Evolutionary conservation across 2,797 vertebrate species (phyloP).

Genomic region (Gymnoscopelus braueri): DNA sequence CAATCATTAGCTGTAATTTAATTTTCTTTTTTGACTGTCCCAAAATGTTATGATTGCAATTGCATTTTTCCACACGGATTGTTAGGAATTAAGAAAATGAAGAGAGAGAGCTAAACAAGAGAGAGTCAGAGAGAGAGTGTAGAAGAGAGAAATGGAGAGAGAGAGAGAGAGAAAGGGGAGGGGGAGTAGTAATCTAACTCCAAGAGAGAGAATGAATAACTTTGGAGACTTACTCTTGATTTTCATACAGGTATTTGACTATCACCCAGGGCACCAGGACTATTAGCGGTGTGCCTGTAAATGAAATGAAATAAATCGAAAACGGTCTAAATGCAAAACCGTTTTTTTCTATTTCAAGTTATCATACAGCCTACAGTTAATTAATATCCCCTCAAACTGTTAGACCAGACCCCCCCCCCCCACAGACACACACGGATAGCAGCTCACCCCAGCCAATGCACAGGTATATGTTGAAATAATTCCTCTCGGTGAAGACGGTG

Average conservation of each 20-base stretch:
- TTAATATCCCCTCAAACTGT: not conserved
- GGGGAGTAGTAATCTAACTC: too few relatives aligned
- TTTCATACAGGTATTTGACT: slow-evolving; percentile 91
- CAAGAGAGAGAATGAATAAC: not conserved
- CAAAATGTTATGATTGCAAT: too few relatives aligned
- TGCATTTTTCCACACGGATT: too few relatives aligned
- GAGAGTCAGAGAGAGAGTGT: too few relatives aligned
- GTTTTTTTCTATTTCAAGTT: not conserved
- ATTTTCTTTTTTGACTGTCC: too few relatives aligned
- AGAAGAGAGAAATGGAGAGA: not conserved
- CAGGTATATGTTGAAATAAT: slow-evolving; percentile 85
- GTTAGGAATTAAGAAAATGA: too few relatives aligned
- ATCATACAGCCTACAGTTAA: slow-evolving; percentile 11
- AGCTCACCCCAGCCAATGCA: slow-evolving; percentile 90
- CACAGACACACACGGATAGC: not conserved
- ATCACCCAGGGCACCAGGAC: slow-evolving; percentile 92
- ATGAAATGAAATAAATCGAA: slow-evolving; percentile 31
- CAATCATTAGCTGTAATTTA: too few relatives aligned
- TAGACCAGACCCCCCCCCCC: not conserved
- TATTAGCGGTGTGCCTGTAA: slow-evolving; percentile 89
- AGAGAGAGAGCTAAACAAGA: too few relatives aligned
- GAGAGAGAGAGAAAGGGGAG: not conserved
- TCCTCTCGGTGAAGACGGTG: slow-evolving; percentile 80
- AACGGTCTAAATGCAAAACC: slow-evolving; percentile 23
- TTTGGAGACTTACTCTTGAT: slow-evolving; percentile 88